phyloP scores from a whole-genome alignment of 2,888 invertebrate species.

The Microctonus brassicae region DNA sequence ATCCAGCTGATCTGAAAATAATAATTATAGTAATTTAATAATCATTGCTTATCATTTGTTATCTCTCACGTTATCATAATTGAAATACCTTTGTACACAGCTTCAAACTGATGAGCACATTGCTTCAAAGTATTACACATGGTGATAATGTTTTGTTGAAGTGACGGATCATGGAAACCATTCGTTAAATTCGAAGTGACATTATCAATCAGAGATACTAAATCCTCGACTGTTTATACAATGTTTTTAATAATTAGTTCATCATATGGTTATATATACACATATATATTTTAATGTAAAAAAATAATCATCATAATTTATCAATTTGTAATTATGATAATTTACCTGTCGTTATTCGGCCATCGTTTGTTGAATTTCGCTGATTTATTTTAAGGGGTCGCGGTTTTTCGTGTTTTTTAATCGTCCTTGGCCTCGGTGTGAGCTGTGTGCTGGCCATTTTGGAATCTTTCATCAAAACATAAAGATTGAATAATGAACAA shows the following conservation, averaged over 20 bases:
- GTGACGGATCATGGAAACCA: slow-evolving; percentile 79
- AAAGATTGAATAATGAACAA: neutral
- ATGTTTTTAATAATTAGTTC: slow-evolving; percentile 2
- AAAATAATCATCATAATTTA: no score
- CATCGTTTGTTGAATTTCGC: slow-evolving; percentile 65
- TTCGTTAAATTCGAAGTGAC: slow-evolving; percentile 83
- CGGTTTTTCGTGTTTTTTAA: slow-evolving; percentile 82
- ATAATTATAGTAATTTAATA: slow-evolving; percentile 7
- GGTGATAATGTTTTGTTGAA: slow-evolving; percentile 81
- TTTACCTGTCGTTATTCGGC: slow-evolving; percentile 65
- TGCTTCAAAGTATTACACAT: slow-evolving; percentile 86
- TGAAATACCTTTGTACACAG: slow-evolving; percentile 77
- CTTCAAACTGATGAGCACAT: slow-evolving; percentile 82
- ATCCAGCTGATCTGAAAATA: slow-evolving; percentile 80
- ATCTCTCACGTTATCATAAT: neutral
- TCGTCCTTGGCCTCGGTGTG: slow-evolving; percentile 71
- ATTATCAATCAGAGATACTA: slow-evolving; percentile 85
- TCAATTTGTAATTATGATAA: neutral
- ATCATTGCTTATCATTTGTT: slow-evolving; percentile 5
- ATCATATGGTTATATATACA: no score
- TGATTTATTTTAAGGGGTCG: slow-evolving; percentile 76
- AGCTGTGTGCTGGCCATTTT: slow-evolving; percentile 64
- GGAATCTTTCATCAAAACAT: slow-evolving; percentile 14
- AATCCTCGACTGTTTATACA: slow-evolving; percentile 76
- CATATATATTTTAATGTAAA: no score